Evolutionary conservation across 2,113 vertebrate genomes (phyloP), one percentile per base, ranked within the genome.

Genomic region (Psettodes erumei): DNA sequence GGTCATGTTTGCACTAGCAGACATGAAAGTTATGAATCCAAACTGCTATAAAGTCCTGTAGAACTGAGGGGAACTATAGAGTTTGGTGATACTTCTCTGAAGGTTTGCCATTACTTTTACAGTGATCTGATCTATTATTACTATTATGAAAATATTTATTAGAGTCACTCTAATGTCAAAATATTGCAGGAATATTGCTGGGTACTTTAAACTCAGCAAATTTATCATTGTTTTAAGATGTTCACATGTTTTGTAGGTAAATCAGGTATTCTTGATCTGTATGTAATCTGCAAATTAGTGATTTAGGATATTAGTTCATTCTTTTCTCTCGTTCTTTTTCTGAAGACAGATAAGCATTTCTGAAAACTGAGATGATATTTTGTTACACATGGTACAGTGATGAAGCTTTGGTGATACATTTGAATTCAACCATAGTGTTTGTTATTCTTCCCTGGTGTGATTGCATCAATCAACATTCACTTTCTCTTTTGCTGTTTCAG

Each of bases 351-450:
- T 5, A 13, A 55, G 6, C 13, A 19, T 40, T 58, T 70, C 13
- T 48, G n/a, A 33, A 23, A 25, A 45, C 35, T n/a, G 25, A 55
- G 4, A 21, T 30, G 58, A 48, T 15, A 69, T 70, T n/a, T 43
- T 59, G 37, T 21, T 60, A 61, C 54, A 81, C 27, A 51, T 23
- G 3, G 32, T 8, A 54, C 27, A n/a, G 9, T 37, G 47, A 63
- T 54, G 45, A 54, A 62, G 40, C 8, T 38, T 1, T 38, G n/a
- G 23, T 48, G 32, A 48, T 30, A 54, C 15, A 30, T 51, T 69
- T 53, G 0, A 64, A 40, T 42, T 15, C 15, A 8, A 38, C 27
- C 35, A 35, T 8, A n/a, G 2, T 0, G 5, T 40, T 10, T 12
- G 3, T 59, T 23, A 53, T 2, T n/a, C 6, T 47, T 47, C 45